Base-by-base conservation (phyloP, 1,140 invertebrate species). In the Ectropis grisescens region DNA sequence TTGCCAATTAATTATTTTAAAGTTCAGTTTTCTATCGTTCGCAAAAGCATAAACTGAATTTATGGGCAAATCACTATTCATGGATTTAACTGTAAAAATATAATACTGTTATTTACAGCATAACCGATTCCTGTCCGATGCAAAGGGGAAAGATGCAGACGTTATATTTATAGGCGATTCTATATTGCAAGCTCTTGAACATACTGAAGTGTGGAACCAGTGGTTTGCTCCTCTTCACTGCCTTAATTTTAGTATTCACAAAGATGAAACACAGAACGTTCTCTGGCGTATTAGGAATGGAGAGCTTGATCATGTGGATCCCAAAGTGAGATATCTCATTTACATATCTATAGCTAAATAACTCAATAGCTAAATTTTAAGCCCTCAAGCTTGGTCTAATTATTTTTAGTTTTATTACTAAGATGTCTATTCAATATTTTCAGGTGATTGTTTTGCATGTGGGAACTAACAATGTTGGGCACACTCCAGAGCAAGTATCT, bases 121-220 rank as follows among this genome's bases (percentile, higher is more conserved):
- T 72, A 88, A 91, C 41, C 84, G 91, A 36, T 95, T 94, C 71
- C 72, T 95, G 22, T 84, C 84, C 19, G 91, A 95, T 74, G 89
- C 91, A 6, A 88, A 90, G 66, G 92, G 93, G 51, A 91, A 91
- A 74, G 93, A 96, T 82, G 93, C 92, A 19, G 94, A 96, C 64
- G 92, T 97, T n/a, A 85, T 96, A 34, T 93, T 96, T 59, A 87
- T 96, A 27, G 94, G 94, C 4, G 94, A 96, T 81, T 95, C 92
- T 26, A 86, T 95, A 31, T 84, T 96, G 38, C 88, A 91, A 71
- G 88, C 91, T 16, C 74, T 96, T 47, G 87, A 88, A 58, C 89
- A 91, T 54, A 90, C 90, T 16, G 89, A 93, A 82, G 85, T 93
- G 11, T 96, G 93, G 93, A 89, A 90, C 55, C 88, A 92, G 54